Evolutionary conservation across 1,140 invertebrate species (phyloP).

Genomic region (Dendroctonus valens): DNA sequence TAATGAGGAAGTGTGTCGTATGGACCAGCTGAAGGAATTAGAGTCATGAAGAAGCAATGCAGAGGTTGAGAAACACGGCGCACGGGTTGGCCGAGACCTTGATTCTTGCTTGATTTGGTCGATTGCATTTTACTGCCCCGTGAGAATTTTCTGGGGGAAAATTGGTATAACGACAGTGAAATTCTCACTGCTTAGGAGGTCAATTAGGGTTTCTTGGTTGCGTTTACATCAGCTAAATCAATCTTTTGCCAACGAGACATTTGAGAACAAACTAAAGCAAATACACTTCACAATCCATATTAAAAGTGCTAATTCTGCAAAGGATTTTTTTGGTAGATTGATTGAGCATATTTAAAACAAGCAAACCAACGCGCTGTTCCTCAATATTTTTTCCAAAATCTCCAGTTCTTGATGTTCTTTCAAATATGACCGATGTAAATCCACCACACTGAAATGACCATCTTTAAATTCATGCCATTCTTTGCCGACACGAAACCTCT

Average conservation of each 20-base stretch:
- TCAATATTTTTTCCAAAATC: no score
- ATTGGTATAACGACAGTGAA: slow-evolving; percentile 35
- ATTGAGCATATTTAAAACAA: no score
- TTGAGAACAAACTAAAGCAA: no score
- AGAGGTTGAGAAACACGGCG: slow-evolving; percentile 5
- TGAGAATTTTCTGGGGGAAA: slow-evolving; percentile 30
- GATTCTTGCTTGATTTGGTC: slow-evolving; percentile 24
- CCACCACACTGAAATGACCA: no score
- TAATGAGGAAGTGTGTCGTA: slow-evolving; percentile 47
- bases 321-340: no score
- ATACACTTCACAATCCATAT: no score
- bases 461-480: not conserved
- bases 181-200: slow-evolving; percentile 26
- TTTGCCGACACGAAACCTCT: slow-evolving; percentile 24
- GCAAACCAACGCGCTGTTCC: no score
- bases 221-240: slow-evolving; percentile 9
- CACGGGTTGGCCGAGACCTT: slow-evolving; percentile 25
- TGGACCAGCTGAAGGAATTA: slow-evolving; percentile 50
- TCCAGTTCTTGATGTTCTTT: no score
- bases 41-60: slow-evolving; percentile 41
- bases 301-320: no score
- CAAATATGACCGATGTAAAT: no score
- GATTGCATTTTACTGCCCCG: slow-evolving; percentile 32
- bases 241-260: no score
- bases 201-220: slow-evolving; percentile 13